Evolutionary conservation across 1,140 invertebrate species (phyloP), one percentile per base, ranked within the genome.

Genomic region (Nylanderia fulva): DNA sequence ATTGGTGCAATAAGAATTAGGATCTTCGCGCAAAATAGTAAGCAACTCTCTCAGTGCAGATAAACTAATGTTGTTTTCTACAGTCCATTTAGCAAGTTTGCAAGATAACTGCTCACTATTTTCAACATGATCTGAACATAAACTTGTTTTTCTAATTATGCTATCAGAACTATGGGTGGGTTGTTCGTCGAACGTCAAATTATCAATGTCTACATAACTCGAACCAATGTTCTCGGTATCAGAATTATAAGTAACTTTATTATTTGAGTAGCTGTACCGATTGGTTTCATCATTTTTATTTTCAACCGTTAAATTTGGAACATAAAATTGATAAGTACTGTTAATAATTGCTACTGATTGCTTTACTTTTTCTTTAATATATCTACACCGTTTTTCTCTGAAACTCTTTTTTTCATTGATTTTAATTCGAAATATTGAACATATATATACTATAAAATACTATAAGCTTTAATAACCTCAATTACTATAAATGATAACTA

Each of bases 321-420:
- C 18, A 64, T 39, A n/a, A 64, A n/a, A 36, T 39, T 39, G 61
- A 64, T 39, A 39, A 64, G n/a, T 64, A 64, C 8, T 39, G 1
- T 64, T 64, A 64, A 64, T 64, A 64, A 64, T 64, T 64, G 61
- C 8, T 64, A 64, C 0, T 39, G 61, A 64, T 64, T 64, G 36
- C 1, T 42, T 45, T 45, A 45, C 61, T 39, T 64, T 64, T n/a
- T 64, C n/a, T 39, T 21, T 9, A 64, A 64, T 64, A 39, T 64
- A 39, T 64, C 33, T n/a, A 64, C n/a, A n/a, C n/a, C n/a, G n/a
- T n/a, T n/a, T n/a, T n/a, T n/a, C n/a, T n/a, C n/a, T n/a, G n/a
- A n/a, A n/a, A n/a, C n/a, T n/a, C n/a, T n/a, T n/a, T n/a, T n/a
- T n/a, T n/a, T n/a, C n/a, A n/a, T n/a, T n/a, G n/a, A n/a, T n/a